Percentiles rank a stretch among this genome's conserved stretches.
phyloP scores from a whole-genome alignment of 2,797 vertebrate species.

The Ceyx erithaca region DNA sequence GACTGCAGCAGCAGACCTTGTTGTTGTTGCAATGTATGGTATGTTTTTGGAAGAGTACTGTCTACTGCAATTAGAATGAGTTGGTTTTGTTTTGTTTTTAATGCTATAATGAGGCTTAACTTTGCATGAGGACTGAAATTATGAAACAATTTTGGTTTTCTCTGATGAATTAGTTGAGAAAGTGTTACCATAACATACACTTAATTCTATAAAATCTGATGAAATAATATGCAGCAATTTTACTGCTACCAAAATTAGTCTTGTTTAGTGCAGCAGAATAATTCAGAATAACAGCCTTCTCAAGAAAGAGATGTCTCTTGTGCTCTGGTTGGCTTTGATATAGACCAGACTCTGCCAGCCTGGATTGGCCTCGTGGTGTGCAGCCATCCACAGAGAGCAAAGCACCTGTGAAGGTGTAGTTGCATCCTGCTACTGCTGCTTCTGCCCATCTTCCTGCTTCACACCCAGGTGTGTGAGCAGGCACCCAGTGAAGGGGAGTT shows the following conservation, averaged over 20 bases:
- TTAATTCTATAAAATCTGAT: background rate
- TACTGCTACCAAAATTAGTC: background rate
- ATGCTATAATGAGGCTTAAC: background rate
- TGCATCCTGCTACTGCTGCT: background rate
- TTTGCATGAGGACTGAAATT: background rate
- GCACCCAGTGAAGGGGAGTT: background rate
- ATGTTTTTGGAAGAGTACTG: background rate
- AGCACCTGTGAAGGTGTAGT: too few relatives aligned
- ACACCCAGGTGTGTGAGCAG: fast-evolving
- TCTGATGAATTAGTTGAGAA: background rate
- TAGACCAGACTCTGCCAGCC: background rate
- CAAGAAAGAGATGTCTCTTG: background rate
- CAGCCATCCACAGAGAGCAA: background rate
- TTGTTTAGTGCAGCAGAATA: background rate
- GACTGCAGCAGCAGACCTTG: background rate
- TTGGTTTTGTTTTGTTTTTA: background rate
- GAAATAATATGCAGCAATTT: background rate
- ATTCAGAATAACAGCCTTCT: background rate
- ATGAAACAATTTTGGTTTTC: background rate
- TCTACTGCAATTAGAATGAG: background rate
- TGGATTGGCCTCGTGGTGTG: fast-evolving
- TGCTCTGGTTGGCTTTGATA: background rate
- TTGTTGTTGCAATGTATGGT: background rate
- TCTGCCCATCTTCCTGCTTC: background rate
- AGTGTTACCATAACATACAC: background rate